A percentile compares a stretch with the other conserved stretches of the same genome.
phyloP scores from a whole-genome alignment of 2,113 vertebrate genomes.

The Proteles cristata region DNA sequence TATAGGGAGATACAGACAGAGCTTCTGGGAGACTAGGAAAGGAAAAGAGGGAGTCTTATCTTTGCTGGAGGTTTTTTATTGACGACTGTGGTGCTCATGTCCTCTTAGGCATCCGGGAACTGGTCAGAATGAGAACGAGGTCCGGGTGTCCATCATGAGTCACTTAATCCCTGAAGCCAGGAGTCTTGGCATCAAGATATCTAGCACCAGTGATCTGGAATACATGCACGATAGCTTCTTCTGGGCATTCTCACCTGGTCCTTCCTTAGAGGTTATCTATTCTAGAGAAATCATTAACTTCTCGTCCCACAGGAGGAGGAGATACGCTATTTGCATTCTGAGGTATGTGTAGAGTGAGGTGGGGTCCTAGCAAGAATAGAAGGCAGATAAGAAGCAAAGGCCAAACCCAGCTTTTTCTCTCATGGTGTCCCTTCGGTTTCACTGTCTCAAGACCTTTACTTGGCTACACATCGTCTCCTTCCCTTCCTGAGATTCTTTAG shows the following conservation, averaged over 20 bases:
- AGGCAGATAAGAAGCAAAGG: not conserved
- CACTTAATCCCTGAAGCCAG: not conserved
- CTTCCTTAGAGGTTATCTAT: not conserved
- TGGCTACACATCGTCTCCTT: not conserved
- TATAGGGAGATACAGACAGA: not conserved
- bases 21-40: not conserved
- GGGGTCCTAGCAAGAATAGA: not conserved
- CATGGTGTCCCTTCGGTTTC: not conserved
- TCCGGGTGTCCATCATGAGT: not conserved
- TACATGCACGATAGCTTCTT: not conserved
- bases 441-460: not conserved
- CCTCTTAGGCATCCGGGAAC: not conserved
- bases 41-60: not conserved
- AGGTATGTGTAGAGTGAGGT: not conserved
- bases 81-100: not conserved
- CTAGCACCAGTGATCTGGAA: not conserved
- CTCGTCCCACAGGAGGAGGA: not conserved
- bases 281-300: not conserved
- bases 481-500: too few relatives aligned
- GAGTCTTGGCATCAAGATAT: not conserved
- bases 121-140: not conserved
- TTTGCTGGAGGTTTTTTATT: not conserved
- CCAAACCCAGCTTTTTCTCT: not conserved
- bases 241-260: not conserved
- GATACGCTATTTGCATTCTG: not conserved